phyloP scores from a whole-genome alignment of 2,888 invertebrate genomes.

The Eupeodes luniger region DNA sequence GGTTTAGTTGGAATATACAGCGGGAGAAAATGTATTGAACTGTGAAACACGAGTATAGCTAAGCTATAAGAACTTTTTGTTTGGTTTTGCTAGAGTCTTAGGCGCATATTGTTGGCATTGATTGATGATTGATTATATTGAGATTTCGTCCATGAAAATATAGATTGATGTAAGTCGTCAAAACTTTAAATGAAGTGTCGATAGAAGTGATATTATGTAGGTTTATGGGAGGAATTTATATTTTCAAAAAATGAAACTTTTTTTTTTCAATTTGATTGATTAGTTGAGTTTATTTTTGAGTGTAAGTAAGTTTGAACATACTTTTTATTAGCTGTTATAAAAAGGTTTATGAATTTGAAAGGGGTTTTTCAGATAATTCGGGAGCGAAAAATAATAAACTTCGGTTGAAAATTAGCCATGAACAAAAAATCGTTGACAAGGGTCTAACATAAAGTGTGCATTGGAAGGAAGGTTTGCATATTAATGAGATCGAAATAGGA shows the following conservation, averaged over 20 bases:
- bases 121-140: constrained; percentile 62
- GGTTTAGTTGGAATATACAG: too few relatives aligned
- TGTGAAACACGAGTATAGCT: constrained; percentile 5
- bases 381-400: neutral
- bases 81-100: neutral
- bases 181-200: constrained; percentile 19
- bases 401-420: neutral
- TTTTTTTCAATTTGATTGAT: constrained; percentile 43
- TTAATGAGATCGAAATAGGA: too few relatives aligned
- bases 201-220: neutral
- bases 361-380: neutral
- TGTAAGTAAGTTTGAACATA: neutral
- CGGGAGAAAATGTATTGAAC: neutral
- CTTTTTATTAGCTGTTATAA: neutral
- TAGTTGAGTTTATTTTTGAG: constrained; percentile 35
- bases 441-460: too few relatives aligned
- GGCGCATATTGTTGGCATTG: constrained; percentile 26
- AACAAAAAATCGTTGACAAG: too few relatives aligned
- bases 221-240: neutral
- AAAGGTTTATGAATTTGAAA: neutral
- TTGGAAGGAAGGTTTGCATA: too few relatives aligned
- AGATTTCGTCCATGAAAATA: constrained; percentile 21
- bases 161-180: constrained; percentile 5
- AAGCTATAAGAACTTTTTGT: neutral
- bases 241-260: neutral